These are phyloP conservation scores for Sebastes glaucus DNA, from an alignment of 2,797 vertebrate species.

Conservation along the genomic window DNA sequence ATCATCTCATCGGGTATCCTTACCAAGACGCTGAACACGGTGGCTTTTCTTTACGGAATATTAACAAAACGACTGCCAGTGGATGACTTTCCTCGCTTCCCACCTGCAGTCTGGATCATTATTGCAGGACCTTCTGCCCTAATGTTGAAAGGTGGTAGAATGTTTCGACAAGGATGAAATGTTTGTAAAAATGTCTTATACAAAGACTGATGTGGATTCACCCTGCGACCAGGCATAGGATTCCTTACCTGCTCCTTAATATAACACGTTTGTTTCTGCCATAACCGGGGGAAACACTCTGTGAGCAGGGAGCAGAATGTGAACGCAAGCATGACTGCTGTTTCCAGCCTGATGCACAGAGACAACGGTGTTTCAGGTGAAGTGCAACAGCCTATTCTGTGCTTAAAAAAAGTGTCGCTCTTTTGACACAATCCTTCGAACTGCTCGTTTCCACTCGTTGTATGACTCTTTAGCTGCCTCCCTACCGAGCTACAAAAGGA, in stretches of 20 bases:
- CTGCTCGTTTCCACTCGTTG: constrained; percentile 69
- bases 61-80: constrained; percentile 53
- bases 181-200: constrained; percentile 50
- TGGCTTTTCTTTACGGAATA: constrained; percentile 34
- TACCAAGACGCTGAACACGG: neutral
- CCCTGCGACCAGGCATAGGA: neutral
- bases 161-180: constrained; percentile 14
- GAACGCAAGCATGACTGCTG: constrained; percentile 41
- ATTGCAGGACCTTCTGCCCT: constrained; percentile 24
- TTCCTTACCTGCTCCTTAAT: constrained; percentile 14
- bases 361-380: constrained; percentile 34
- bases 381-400: constrained; percentile 59
- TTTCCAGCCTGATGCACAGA: constrained; percentile 28
- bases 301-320: constrained; percentile 33
- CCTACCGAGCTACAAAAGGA: constrained; percentile 40
- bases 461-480: constrained; percentile 58
- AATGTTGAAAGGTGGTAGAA: neutral
- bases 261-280: constrained; percentile 23
- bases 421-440: constrained; percentile 61
- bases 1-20: constrained; percentile 31
- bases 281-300: constrained; percentile 4
- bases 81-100: constrained; percentile 31
- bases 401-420: constrained; percentile 45
- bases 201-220: constrained; percentile 13
- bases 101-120: constrained; percentile 22